Conservation (phyloP, 1,140 invertebrate genomes). For the Drosophila grimshawi region DNA sequence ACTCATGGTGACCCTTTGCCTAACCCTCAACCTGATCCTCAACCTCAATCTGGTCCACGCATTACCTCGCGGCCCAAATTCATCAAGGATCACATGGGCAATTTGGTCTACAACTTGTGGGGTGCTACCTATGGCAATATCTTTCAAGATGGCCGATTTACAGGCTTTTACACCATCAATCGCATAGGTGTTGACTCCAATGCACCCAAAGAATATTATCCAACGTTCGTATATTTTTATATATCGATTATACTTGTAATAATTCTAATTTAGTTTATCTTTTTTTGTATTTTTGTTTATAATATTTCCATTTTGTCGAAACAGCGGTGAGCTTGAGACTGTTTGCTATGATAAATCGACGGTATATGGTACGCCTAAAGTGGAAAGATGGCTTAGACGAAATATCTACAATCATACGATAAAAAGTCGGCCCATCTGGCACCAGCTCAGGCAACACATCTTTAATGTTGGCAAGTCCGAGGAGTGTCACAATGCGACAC, state of each 20-base stretch:
- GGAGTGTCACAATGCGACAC: neutral
- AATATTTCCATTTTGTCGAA: neutral
- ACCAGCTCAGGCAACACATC: neutral
- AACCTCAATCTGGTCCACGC: too few species aligned
- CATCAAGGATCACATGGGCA: slow-evolving; percentile 2
- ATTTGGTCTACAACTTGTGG: slow-evolving; percentile 31
- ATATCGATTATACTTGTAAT: too few species aligned
- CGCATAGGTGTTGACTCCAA: neutral
- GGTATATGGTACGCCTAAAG: slow-evolving; percentile 8
- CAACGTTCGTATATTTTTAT: neutral
- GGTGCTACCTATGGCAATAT: slow-evolving; percentile 24
- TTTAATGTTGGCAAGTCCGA: neutral
- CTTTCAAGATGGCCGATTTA: slow-evolving; percentile 29
- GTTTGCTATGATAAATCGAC: neutral
- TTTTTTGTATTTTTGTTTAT: too few species aligned
- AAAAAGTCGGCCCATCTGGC: neutral
- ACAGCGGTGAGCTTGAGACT: neutral
- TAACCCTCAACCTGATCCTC: too few species aligned
- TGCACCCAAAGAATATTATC: slow-evolving; percentile 8
- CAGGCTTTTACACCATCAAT: neutral
- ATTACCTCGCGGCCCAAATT: slow-evolving; percentile 3
- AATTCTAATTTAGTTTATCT: neutral
- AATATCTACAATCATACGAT: neutral
- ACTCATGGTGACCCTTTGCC: too few species aligned
- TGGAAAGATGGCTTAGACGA: neutral